Percentiles rank a stretch among this genome's conserved stretches.
Evolutionary conservation across 2,113 vertebrate species (phyloP).

Genomic region (Cavia porcellus): DNA sequence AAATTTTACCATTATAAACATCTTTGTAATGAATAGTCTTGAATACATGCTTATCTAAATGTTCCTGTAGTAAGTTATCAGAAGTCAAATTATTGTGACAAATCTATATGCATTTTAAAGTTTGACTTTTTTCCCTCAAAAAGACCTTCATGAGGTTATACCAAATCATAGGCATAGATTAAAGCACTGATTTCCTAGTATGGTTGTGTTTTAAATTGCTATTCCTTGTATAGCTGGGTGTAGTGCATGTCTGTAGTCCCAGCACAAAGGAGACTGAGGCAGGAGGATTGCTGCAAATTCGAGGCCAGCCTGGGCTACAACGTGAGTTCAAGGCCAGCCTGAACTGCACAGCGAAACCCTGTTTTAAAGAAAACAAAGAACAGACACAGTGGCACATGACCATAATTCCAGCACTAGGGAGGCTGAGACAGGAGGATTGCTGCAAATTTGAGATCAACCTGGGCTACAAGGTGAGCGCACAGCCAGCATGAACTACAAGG

Average conservation of each 20-base stretch:
- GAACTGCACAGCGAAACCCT: not conserved
- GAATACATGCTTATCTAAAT: not conserved
- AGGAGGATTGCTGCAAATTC: not conserved
- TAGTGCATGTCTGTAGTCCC: not conserved
- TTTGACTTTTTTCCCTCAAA: not conserved
- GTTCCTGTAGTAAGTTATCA: not conserved
- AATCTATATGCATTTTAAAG: not conserved
- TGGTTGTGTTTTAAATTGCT: not conserved
- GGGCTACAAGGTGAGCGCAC: not conserved
- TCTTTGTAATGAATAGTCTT: not conserved
- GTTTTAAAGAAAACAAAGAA: not conserved
- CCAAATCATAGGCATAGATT: not conserved
- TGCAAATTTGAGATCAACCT: not conserved
- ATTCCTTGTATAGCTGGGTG: not conserved
- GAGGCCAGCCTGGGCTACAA: not conserved
- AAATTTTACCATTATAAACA: not conserved
- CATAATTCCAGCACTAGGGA: not conserved
- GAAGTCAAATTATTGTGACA: slow-evolving; percentile 29
- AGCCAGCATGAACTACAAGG: too few relatives aligned
- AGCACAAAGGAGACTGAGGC: not conserved
- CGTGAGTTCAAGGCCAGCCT: not conserved
- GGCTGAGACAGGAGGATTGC: not conserved
- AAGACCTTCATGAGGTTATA: not conserved
- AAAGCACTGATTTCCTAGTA: not conserved
- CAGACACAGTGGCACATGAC: not conserved